A percentile compares a stretch with the other conserved stretches of the same genome.
phyloP scores from a whole-genome alignment of 2,113 vertebrate genomes.

The Heteronetta atricapilla region DNA sequence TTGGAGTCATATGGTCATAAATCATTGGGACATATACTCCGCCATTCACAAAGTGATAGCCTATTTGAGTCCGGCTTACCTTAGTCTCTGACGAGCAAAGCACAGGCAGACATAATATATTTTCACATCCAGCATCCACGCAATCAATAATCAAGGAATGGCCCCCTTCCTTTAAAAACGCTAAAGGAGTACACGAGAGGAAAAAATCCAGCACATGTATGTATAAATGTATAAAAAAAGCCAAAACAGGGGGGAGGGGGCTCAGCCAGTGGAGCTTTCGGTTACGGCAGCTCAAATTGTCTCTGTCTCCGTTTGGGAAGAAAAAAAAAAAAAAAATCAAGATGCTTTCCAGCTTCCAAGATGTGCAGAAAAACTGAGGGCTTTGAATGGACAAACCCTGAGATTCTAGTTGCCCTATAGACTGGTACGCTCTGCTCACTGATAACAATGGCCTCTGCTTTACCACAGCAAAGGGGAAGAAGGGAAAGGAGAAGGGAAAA shows the following conservation, averaged over 20 bases:
- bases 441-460: constrained; percentile 96
- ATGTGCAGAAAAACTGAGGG: constrained; percentile 76
- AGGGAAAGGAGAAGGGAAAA: constrained; percentile 36
- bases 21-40: constrained; percentile 95
- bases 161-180: constrained; percentile 76
- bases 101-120: constrained; percentile 90
- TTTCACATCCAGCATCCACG: constrained; percentile 86
- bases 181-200: constrained; percentile 61
- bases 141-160: constrained; percentile 85
- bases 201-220: constrained; percentile 57
- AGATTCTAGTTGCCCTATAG: constrained; percentile 87
- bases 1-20: constrained; percentile 98
- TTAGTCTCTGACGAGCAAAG: constrained; percentile 92
- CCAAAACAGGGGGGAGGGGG: constrained; percentile 76
- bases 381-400: constrained; percentile 81
- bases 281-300: constrained; percentile 75
- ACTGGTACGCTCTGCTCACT: constrained; percentile 87
- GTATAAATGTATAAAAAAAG: constrained; percentile 53
- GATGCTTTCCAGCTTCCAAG: constrained; percentile 84
- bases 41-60: constrained; percentile 92
- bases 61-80: constrained; percentile 90
- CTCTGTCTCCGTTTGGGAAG: constrained; percentile 74
- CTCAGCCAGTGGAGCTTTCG: constrained; percentile 80
- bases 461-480: constrained; percentile 76
- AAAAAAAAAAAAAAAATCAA: constrained; percentile 68